phyloP scores from a whole-genome alignment of 2,797 vertebrate species.

The Gymnoscopelus microlampas region DNA sequence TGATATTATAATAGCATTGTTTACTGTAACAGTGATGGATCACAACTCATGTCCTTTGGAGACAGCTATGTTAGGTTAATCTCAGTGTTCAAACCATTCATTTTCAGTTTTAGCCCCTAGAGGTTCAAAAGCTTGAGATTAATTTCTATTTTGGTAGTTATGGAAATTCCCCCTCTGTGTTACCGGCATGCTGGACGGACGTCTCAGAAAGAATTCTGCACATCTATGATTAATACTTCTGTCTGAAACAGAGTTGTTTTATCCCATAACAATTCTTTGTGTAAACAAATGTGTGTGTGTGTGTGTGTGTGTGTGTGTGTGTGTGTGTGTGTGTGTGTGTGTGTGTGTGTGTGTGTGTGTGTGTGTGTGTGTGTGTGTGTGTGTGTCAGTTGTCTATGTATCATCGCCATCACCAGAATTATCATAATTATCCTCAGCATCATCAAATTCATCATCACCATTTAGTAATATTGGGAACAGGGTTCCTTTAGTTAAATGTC shows the following conservation, averaged over 20 bases:
- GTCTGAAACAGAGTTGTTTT: constrained; percentile 31
- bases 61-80: constrained; percentile 49
- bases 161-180: constrained; percentile 14
- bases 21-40: constrained; percentile 42
- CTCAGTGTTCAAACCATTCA: constrained; percentile 40
- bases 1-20: constrained; percentile 30
- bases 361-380: no score
- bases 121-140: constrained; percentile 40
- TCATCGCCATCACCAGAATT: no score
- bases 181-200: constrained; percentile 16
- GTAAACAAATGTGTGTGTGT: constrained; percentile 21
- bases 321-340: background rate
- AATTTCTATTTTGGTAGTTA: constrained; percentile 28
- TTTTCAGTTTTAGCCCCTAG: constrained; percentile 40
- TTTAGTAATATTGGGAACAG: no score
- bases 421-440: no score
- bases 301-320: constrained; percentile 18
- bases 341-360: no score
- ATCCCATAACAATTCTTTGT: constrained; percentile 36
- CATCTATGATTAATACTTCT: constrained; percentile 25
- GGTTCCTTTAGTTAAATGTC: no score
- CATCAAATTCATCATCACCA: no score
- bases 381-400: no score
- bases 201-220: constrained; percentile 8
- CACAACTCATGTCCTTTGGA: constrained; percentile 34